Evolutionary conservation across 2,113 vertebrate species (phyloP).

Genomic region (Rattus norvegicus): DNA sequence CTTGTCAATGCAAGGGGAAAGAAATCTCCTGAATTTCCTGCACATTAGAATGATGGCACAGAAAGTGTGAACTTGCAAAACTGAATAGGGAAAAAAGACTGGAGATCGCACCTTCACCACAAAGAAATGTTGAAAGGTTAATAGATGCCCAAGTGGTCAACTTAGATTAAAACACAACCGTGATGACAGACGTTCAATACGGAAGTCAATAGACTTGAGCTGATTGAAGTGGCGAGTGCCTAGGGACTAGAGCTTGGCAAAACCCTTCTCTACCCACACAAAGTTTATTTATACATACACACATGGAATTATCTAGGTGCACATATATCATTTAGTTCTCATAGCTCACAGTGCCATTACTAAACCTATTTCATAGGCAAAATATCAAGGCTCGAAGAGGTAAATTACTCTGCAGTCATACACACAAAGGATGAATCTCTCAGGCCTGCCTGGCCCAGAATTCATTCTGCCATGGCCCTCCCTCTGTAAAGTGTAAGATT

Average conservation of each 20-base stretch:
- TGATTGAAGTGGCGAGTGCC: not conserved
- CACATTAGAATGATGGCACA: not conserved
- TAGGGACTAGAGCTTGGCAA: slow-evolving; percentile 18
- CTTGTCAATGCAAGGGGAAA: not conserved
- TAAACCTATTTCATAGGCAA: not conserved
- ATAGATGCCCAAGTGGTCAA: slow-evolving; percentile 52
- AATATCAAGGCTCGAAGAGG: not conserved
- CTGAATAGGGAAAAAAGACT: slow-evolving; percentile 34
- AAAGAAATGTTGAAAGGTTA: slow-evolving; percentile 64
- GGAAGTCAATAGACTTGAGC: slow-evolving; percentile 39
- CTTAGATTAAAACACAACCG: slow-evolving; percentile 67
- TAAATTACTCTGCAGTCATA: not conserved
- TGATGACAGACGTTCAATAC: slow-evolving; percentile 62
- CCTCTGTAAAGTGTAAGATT: not conserved
- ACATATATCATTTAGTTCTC: not conserved
- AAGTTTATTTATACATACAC: not conserved
- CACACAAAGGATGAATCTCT: not conserved
- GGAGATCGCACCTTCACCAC: slow-evolving; percentile 28
- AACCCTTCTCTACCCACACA: not conserved
- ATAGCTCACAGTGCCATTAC: not conserved
- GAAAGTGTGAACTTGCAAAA: slow-evolving; percentile 10
- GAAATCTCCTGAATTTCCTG: not conserved
- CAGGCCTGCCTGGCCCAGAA: not conserved
- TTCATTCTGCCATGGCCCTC: not conserved
- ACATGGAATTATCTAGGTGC: not conserved